Evolutionary conservation across 2,888 invertebrate species (phyloP).

Genomic region (Phanerotoma sp.): DNA sequence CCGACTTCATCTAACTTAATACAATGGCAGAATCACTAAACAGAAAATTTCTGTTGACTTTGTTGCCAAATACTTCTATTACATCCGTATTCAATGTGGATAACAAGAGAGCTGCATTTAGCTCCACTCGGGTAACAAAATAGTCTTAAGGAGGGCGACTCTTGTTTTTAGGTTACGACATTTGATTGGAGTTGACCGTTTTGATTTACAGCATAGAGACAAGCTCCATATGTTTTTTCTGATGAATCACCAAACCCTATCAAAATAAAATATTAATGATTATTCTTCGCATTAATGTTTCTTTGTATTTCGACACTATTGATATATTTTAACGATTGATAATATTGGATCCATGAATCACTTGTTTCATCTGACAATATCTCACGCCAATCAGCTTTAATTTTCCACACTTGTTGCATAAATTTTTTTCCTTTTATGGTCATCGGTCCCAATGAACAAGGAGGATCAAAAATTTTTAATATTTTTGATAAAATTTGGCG

Average conservation of each 20-base stretch:
- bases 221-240: conserved; percentile 35
- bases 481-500: conserved; percentile 24
- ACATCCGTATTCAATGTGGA: conserved; percentile 2
- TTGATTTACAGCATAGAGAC: conserved; percentile 27
- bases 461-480: conserved; percentile 29
- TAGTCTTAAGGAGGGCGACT: conserved; percentile 28
- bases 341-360: conserved; percentile 11
- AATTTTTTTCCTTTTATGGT: conserved; percentile 26
- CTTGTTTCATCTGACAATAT: neutral
- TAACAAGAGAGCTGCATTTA: conserved; percentile 23
- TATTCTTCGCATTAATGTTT: conserved; percentile 2
- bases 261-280: neutral
- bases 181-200: neutral
- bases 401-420: conserved; percentile 25
- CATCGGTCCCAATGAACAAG: conserved; percentile 26
- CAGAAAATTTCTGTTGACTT: conserved; percentile 18
- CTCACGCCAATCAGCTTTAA: conserved; percentile 19
- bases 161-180: too few species aligned
- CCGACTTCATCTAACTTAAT: conserved; percentile 28
- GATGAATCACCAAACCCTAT: conserved; percentile 37
- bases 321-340: conserved; percentile 11
- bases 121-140: conserved; percentile 27
- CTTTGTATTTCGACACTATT: conserved; percentile 21
- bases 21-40: conserved; percentile 33
- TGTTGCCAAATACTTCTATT: conserved; percentile 3